These are phyloP conservation scores for Esperia sulphurella DNA, from an alignment of 2,888 invertebrate genomes.

Conservation along the genomic window DNA sequence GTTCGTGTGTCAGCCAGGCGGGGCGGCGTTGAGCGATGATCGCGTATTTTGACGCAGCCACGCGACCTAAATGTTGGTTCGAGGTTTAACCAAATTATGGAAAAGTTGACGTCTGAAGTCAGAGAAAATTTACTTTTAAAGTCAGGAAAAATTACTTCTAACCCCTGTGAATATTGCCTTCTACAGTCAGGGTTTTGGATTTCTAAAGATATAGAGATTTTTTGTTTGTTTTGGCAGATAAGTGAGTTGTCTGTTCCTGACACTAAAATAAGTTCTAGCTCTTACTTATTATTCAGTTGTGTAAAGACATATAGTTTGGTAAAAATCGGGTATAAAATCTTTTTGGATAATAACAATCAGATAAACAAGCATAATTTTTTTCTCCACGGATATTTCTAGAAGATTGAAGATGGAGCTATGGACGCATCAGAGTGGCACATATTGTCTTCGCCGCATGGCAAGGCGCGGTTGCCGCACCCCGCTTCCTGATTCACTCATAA, in stretches of 20 bases:
- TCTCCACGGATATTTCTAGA: too few relatives aligned
- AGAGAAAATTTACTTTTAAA: not conserved
- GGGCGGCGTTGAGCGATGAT: slow-evolving; percentile 43
- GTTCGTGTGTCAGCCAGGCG: slow-evolving; percentile 36
- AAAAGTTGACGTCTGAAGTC: not conserved
- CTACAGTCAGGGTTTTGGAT: too few relatives aligned
- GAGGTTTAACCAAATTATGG: not conserved
- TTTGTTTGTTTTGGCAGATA: not conserved
- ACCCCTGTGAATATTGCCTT: too few relatives aligned
- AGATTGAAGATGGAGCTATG: too few relatives aligned
- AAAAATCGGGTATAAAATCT: too few relatives aligned
- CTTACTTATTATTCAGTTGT: too few relatives aligned
- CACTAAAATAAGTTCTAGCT: too few relatives aligned
- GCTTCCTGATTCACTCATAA: not conserved
- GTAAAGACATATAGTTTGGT: too few relatives aligned
- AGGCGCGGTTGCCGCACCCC: slow-evolving; percentile 13
- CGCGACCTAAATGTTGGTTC: slow-evolving; percentile 18
- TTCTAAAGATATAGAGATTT: too few relatives aligned
- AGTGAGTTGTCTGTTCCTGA: too few relatives aligned
- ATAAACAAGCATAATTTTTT: too few relatives aligned
- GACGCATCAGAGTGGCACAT: not conserved
- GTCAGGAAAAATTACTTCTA: not conserved
- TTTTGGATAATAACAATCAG: too few relatives aligned
- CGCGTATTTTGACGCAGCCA: slow-evolving; percentile 36
- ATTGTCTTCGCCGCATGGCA: slow-evolving; percentile 14